phyloP scores from a whole-genome alignment of 2,797 vertebrate species.

The Poeciliopsis gracilis region DNA sequence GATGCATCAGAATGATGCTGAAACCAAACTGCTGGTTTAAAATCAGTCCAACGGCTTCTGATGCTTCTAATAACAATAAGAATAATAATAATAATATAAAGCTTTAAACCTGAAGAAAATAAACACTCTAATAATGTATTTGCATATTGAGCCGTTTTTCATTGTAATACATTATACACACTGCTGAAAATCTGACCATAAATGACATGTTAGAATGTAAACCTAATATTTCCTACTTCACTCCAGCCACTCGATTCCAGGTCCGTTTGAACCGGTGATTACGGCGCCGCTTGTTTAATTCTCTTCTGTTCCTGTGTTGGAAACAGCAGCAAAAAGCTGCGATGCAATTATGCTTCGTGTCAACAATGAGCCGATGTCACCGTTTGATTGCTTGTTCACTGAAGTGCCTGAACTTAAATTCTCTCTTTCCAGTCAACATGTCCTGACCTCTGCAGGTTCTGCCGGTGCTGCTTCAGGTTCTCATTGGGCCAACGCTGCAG shows the following conservation, averaged over 20 bases:
- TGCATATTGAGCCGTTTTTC: neutral
- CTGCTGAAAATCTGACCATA: neutral
- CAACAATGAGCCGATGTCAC: slow-evolving; percentile 56
- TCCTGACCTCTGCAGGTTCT: slow-evolving; percentile 24
- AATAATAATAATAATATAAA: neutral
- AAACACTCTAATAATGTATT: neutral
- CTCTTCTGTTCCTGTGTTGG: slow-evolving; percentile 47
- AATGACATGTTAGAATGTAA: neutral
- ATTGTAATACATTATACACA: neutral
- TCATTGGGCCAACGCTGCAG: slow-evolving; percentile 5
- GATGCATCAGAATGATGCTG: neutral
- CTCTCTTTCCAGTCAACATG: slow-evolving; percentile 48
- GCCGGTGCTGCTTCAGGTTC: slow-evolving; percentile 1
- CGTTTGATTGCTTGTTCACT: slow-evolving; percentile 66
- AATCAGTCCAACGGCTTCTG: neutral
- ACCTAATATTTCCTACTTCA: slow-evolving; percentile 7
- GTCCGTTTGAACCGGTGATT: slow-evolving; percentile 54
- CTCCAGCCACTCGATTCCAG: slow-evolving; percentile 40
- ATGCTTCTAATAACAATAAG: neutral
- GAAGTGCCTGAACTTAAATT: slow-evolving; percentile 63
- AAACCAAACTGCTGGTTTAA: neutral
- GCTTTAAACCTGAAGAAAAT: neutral
- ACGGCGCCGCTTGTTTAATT: slow-evolving; percentile 50
- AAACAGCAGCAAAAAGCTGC: slow-evolving; percentile 37
- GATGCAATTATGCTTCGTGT: slow-evolving; percentile 68